Evolutionary conservation across 1,140 invertebrate genomes (phyloP).

Genomic region (Nasonia vitripennis): DNA sequence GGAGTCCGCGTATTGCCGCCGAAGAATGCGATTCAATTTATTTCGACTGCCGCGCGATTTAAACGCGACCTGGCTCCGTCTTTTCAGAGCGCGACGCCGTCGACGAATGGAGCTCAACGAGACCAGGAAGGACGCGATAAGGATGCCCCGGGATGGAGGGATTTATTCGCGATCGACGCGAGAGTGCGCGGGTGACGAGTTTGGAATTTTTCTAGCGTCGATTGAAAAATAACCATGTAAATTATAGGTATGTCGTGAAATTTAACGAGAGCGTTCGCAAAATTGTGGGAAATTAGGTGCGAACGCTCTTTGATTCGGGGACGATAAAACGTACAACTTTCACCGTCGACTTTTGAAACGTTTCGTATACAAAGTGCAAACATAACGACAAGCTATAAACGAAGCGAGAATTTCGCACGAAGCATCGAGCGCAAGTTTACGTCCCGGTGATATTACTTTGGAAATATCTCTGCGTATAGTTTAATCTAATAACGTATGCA

Average conservation of each 20-base stretch:
- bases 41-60: slow-evolving; percentile 32
- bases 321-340: neutral
- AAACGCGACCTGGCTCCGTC: neutral
- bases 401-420: neutral
- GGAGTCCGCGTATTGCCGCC: neutral
- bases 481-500: slow-evolving; percentile 1
- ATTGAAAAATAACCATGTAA: too few relatives aligned
- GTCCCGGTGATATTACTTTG: neutral
- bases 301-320: too few relatives aligned
- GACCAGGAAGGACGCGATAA: slow-evolving; percentile 24
- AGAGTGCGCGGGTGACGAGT: neutral
- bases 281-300: too few relatives aligned
- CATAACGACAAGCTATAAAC: neutral
- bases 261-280: too few relatives aligned
- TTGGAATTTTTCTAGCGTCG: neutral
- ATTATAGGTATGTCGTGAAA: too few relatives aligned
- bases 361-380: neutral
- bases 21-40: slow-evolving; percentile 45
- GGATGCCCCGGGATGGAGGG: neutral
- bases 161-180: neutral
- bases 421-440: neutral
- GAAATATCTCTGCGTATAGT: neutral
- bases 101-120: neutral
- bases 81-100: neutral
- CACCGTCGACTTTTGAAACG: neutral